Percentiles rank a stretch among this genome's conserved stretches.
Evolutionary conservation across 2,888 invertebrate genomes (phyloP).

Genomic region (Crematogaster levior): DNA sequence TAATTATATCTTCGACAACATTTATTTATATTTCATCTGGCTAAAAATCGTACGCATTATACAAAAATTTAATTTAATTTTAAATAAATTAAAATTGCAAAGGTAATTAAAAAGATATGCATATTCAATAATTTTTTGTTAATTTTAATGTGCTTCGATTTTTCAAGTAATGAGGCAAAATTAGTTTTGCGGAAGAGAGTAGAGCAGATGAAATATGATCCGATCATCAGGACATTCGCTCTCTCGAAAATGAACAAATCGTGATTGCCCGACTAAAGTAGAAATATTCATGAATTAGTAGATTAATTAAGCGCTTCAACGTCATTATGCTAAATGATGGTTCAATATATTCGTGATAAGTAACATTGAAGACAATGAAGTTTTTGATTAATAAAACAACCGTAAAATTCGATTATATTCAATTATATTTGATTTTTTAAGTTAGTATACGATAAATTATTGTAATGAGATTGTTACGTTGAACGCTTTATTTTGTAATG

Average conservation of each 20-base stretch:
- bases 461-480: constrained; percentile 66
- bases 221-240: constrained; percentile 15
- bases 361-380: background rate
- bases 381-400: constrained; percentile 42
- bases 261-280: background rate
- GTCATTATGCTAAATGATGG: constrained; percentile 18
- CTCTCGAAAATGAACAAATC: constrained; percentile 25
- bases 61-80: constrained; percentile 15
- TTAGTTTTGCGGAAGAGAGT: background rate
- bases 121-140: constrained; percentile 31
- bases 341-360: constrained; percentile 24
- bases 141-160: constrained; percentile 23
- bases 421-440: constrained; percentile 57
- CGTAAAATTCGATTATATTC: constrained; percentile 55
- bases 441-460: constrained; percentile 63
- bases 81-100: constrained; percentile 1
- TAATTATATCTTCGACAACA: background rate
- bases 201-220: constrained; percentile 38
- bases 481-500: constrained; percentile 59
- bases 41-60: background rate
- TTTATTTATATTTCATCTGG: constrained; percentile 1
- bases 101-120: constrained; percentile 29
- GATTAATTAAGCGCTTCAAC: constrained; percentile 44
- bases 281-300: constrained; percentile 52
- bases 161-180: constrained; percentile 23